Evolutionary conservation across 2,113 vertebrate genomes (phyloP), one percentile per base, ranked within the genome.

Genomic region (Gymnorhina tibicen): DNA sequence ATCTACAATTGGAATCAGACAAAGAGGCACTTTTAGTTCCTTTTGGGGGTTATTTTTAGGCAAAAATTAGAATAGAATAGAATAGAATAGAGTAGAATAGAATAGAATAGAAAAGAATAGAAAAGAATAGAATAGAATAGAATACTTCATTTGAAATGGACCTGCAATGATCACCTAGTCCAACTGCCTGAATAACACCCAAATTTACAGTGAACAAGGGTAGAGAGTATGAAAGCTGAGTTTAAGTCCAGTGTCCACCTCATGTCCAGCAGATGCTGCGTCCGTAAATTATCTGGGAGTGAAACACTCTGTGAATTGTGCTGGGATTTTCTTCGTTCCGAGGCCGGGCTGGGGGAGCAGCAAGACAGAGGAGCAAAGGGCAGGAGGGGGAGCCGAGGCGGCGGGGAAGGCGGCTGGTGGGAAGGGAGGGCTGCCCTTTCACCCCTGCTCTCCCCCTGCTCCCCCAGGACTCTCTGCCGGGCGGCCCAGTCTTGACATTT

Each of bases 381-480:
- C 94, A 76, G 35, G 59, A 64, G 85, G 67, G 81, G 64, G 5
- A 82, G 35, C 7, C 6, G 3, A 15, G 81, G 62, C 3, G 4
- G 24, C 3, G 59, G 39, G 52, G 46, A 78, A 72, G 72, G 86
- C 13, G 41, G 79, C 37, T 7, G 26, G 64, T 32, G 70, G 70
- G 85, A 59, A 58, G 72, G 83, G 39, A 49, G 80, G 21, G 26
- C 70, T 93, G 91, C 76, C 93, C 96, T 95, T 88, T 96, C 87
- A 72, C 77, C 91, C 62, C 78, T 6, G 49, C 82, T 81, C 41
- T 53, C 28, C 58, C 9, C 0, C 22, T 16, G 46, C 79, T 83
- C 58, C 77, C 77, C 27, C 94, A 30, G 58, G 64, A 5, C 39
- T 77, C 3, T 79, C 55, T 6, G 77, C 79, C 0, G 1, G 0